Base-by-base conservation (phyloP, 2,113 vertebrate species). In the Scophthalmus maximus region DNA sequence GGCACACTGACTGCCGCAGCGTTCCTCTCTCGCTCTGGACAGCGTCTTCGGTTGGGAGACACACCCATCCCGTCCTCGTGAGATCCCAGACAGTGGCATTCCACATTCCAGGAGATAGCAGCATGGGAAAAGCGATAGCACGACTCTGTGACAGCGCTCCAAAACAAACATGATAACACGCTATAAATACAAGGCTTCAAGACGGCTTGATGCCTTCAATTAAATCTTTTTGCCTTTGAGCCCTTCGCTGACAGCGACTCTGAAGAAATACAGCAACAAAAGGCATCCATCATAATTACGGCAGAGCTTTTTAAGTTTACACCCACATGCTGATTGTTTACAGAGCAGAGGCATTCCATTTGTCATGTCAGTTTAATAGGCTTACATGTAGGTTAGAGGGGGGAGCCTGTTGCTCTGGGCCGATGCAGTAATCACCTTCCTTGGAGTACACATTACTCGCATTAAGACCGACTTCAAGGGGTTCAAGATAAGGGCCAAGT, bases 81-180 rank as follows among this genome's bases (percentile, higher is more conserved):
- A 80, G 81, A 88, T 72, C 18, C 8, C 71, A 17, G 77, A 84
- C 62, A 44, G 12, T 53, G 70, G 52, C 27, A 14, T 72, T 68
- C 27, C 38, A 51, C 89, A 91, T 92, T 91, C 89, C 88, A 66
- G 26, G 46, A 76, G 91, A 91, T 91, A 91, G 83, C 53, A 40
- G 52, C 81, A 68, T 74, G 75, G 76, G 88, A 74, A 73, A 81
- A 64, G 62, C 4, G 71, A 87, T 72, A 84, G 5, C 52, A 44
- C 10, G n/a, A 61, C 52, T 73, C 57, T 77, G 73, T 75, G 85
- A 85, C 78, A 58, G 64, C 11, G 17, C 71, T 84, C 82, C 84
- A 84, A 82, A 82, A 83, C 79, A 71, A 78, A 60, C 52, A 30
- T 44, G 71, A 81, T 81, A 84, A 59, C 63, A 29, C 26, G 36